Evolutionary conservation across 2,888 invertebrate species (phyloP), one percentile per base, ranked within the genome.

Genomic region (Drosophila trichaetosa): DNA sequence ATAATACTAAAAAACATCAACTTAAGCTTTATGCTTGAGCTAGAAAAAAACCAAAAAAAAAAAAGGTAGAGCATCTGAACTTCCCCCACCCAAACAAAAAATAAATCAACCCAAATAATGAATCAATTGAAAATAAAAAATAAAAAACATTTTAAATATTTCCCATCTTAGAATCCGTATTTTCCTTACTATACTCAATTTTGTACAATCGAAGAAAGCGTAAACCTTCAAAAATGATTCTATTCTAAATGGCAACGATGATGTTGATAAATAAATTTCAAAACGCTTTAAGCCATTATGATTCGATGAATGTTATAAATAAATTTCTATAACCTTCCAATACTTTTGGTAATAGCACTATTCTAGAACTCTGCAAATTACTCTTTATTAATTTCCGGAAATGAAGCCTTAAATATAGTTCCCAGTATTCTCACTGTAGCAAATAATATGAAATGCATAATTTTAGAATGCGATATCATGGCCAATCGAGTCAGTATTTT

Each of bases 401-500:
- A 6, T n/a, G n/a, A 2, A n/a, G 21, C 11, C 11, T 11, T 21
- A 42, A 13, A 6, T 1, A 21, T 21, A 13, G 6, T 42, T 7
- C 4, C 2, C 4, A 24, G 4, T 24, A 1, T 4, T 13, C 13
- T 21, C 1, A 16, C 46, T 46, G 16, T 36, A 2, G 7, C 21
- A 21, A 1, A 21, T 46, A 4, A 46, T 4, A 10, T 16, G 2
- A 21, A 42, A 42, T 42, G 1, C 5, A 11, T 24, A 4, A 46
- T 46, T 24, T 46, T 77, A 76, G 69, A 72, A 80, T 80, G 73
- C 71, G 68, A 62, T 58, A 80, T 64, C 68, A 76, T 59, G 66
- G 54, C 67, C 63, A 74, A 79, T 64, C 48, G 68, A 64, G 29
- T 31, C 60, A 71, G 80, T 71, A 76, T 79, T 62, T 46, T 57